phyloP scores from a whole-genome alignment of 1,140 invertebrate species.

The Ephestia elutella region DNA sequence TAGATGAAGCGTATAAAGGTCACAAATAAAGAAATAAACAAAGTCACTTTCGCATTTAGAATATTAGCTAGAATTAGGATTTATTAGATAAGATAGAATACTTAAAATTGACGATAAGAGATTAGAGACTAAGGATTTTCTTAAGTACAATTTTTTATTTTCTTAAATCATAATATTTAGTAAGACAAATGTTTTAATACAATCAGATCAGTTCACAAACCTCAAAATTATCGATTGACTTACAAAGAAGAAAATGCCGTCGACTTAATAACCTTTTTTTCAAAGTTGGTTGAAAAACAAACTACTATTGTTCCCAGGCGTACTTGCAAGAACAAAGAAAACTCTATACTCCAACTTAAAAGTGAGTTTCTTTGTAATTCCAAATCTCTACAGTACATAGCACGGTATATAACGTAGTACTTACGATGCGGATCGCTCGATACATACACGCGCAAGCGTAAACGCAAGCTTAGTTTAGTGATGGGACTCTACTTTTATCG shows the following conservation, averaged over 20 bases:
- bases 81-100: too few relatives aligned
- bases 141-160: too few relatives aligned
- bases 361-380: neutral
- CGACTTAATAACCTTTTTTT: neutral
- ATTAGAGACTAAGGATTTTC: too few relatives aligned
- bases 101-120: too few relatives aligned
- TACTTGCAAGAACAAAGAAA: neutral
- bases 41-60: too few relatives aligned
- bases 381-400: constrained; percentile 11
- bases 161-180: too few relatives aligned
- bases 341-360: constrained; percentile 3
- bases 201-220: too few relatives aligned
- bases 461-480: constrained; percentile 25
- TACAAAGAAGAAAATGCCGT: neutral
- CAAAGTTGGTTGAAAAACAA: neutral
- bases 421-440: constrained; percentile 33
- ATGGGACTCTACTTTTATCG: constrained; percentile 15
- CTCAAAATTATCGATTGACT: too few relatives aligned
- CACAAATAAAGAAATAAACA: too few relatives aligned
- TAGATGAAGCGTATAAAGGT: too few relatives aligned
- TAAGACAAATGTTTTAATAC: too few relatives aligned
- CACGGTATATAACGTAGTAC: neutral
- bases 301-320: neutral
- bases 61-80: too few relatives aligned
- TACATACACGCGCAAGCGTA: constrained; percentile 54